Percentiles rank a stretch among this genome's conserved stretches.
Evolutionary conservation across 2,113 vertebrate genomes (phyloP).

Genomic region (Carassius auratus): DNA sequence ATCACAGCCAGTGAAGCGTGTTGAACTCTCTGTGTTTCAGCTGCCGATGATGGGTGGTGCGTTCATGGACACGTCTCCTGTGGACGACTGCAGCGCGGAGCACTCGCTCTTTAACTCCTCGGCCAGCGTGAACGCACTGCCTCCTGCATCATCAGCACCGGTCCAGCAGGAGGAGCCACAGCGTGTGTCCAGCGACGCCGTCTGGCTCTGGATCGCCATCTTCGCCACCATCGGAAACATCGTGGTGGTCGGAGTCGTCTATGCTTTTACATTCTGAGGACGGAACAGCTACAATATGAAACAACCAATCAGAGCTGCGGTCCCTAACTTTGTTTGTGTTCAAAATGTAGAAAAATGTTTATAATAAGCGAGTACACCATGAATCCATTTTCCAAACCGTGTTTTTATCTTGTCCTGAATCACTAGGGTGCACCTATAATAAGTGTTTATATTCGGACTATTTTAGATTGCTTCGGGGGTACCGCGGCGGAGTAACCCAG

Average conservation of each 20-base stretch:
- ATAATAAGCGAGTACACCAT: too few relatives aligned
- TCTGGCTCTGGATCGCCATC: constrained; percentile 97
- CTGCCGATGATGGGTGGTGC: constrained; percentile 97
- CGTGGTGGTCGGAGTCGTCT: constrained; percentile 95
- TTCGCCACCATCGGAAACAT: constrained; percentile 97
- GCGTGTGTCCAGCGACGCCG: constrained; percentile 89
- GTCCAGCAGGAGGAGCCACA: constrained; percentile 84
- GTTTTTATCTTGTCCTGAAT: too few relatives aligned
- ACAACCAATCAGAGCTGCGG: too few relatives aligned
- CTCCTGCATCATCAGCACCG: constrained; percentile 73
- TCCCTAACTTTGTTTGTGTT: too few relatives aligned
- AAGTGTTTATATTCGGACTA: too few relatives aligned
- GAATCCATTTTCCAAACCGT: too few relatives aligned
- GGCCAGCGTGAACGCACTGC: constrained; percentile 84
- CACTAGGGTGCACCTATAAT: too few relatives aligned
- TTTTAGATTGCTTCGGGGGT: too few relatives aligned
- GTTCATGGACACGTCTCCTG: constrained; percentile 97
- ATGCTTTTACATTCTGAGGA: constrained; percentile 94
- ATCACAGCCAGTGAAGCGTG: neutral
- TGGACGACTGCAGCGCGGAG: constrained; percentile 92
- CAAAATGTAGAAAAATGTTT: too few relatives aligned
- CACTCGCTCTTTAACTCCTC: constrained; percentile 97
- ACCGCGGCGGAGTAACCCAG: too few relatives aligned
- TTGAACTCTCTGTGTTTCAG: constrained; percentile 67
- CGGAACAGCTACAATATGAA: neutral